Conservation (phyloP, 1,140 invertebrate genomes). For the Pachypsylla venusta region DNA sequence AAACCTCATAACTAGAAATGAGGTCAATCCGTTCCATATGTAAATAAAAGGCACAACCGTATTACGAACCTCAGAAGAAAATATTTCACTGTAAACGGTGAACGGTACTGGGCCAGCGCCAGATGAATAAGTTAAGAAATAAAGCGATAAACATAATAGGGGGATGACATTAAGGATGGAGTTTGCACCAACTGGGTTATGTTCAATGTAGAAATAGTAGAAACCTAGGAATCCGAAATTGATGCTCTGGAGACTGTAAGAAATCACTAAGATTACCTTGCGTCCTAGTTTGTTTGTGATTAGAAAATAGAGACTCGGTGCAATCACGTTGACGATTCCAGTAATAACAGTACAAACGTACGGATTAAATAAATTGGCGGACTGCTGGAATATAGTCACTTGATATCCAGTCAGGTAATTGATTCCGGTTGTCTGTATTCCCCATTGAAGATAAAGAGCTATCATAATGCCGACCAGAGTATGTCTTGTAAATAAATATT, state of each 20-base stretch:
- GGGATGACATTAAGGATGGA: background rate
- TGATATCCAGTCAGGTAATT: background rate
- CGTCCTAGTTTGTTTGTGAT: background rate
- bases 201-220: slow-evolving; percentile 3
- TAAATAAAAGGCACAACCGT: slow-evolving; percentile 3
- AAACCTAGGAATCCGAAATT: background rate
- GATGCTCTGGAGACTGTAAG: background rate
- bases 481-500: background rate
- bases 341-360: background rate
- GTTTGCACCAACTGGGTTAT: background rate
- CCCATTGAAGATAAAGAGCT: background rate
- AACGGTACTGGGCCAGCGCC: background rate
- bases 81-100: background rate
- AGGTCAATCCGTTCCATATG: background rate
- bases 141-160: background rate
- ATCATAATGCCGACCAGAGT: background rate
- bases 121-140: background rate
- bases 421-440: background rate
- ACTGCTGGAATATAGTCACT: background rate
- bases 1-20: background rate
- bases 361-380: background rate
- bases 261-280: background rate
- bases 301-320: background rate
- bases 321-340: background rate
- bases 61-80: slow-evolving; percentile 5